phyloP scores from a whole-genome alignment of 2,888 invertebrate species.

The Melieria picta region DNA sequence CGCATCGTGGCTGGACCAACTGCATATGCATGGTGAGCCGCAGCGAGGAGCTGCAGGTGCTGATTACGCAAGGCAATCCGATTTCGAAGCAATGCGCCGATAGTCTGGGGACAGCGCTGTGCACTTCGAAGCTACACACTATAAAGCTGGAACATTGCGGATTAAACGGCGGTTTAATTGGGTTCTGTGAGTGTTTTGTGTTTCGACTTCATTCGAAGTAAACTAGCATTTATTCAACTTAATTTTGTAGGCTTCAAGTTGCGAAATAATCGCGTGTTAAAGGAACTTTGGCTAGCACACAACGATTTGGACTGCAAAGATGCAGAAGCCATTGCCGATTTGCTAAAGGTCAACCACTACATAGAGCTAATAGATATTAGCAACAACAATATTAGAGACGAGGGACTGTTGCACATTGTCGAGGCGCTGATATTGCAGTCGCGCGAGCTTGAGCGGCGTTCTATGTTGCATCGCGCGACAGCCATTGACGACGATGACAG shows the following conservation, averaged over 20 bases:
- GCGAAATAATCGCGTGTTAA: conserved; percentile 78
- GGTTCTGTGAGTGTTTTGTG: conserved; percentile 72
- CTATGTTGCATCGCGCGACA: conserved; percentile 52
- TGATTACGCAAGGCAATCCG: conserved; percentile 63
- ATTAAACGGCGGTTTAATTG: conserved; percentile 78
- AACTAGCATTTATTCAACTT: conserved; percentile 6
- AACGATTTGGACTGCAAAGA: conserved; percentile 80
- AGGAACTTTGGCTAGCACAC: conserved; percentile 85
- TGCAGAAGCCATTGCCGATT: conserved; percentile 79
- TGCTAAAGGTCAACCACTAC: conserved; percentile 78
- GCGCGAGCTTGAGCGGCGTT: conserved; percentile 57
- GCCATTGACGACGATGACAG: conserved; percentile 58
- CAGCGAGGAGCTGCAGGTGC: conserved; percentile 61
- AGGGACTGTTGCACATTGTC: conserved; percentile 76
- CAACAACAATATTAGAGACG: conserved; percentile 72
- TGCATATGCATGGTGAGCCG: conserved; percentile 68
- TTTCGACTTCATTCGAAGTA: not conserved
- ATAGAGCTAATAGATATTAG: conserved; percentile 85
- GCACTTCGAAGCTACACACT: conserved; percentile 76
- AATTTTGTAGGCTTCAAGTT: conserved; percentile 76
- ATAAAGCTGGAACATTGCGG: conserved; percentile 82
- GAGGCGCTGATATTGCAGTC: conserved; percentile 80
- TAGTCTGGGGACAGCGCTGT: conserved; percentile 77
- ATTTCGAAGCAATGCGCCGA: conserved; percentile 68
- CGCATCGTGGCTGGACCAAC: conserved; percentile 84